Base-by-base conservation (phyloP, 2,113 vertebrate genomes). In the Tragelaphus scriptus region DNA sequence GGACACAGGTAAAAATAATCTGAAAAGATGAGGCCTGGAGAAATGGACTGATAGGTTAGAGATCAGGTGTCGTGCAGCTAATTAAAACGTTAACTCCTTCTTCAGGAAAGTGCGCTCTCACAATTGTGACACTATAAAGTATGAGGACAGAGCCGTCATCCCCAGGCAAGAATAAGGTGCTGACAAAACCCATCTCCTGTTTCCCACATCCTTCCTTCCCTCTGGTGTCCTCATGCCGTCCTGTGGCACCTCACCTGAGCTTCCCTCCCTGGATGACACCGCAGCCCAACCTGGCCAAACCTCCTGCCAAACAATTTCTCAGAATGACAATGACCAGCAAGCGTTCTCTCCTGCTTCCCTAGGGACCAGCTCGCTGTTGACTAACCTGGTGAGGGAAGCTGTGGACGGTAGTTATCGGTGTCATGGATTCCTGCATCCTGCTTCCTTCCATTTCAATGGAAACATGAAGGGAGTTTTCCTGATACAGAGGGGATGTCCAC, bases 51-150 rank as follows among this genome's bases (percentile, higher is more conserved):
- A 84, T 94, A 61, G 17, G 47, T 89, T 77, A 90, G 94, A 96
- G 97, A 92, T 65, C 82, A 55, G 86, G 91, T 58, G 77, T n/a
- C 11, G 51, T 36, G 19, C 16, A 9, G 91, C 89, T 98, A 97
- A 98, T 98, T 97, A 98, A 98, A 97, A 97, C 79, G 36, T 98
- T 98, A 97, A 97, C 68, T 91, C 68, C 88, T 90, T 75, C 53
- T 95, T 68, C 1, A 14, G 91, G 91, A 82, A 88, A 86, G 56
- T 32, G 51, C 4, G 40, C n/a, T 56, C 61, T 88, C 61, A 17
- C 21, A 15, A 19, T 49, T 77, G 91, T 97, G 97, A 96, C 96
- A 97, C 59, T 94, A 11, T 61, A 71, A 97, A 93, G 93, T 11
- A 51, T 36, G 49, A 94, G 88, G 77, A 95, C 61, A 80, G 61